These are phyloP conservation scores for Cavia porcellus DNA, from an alignment of 2,113 vertebrate species.

Conservation along the genomic window DNA sequence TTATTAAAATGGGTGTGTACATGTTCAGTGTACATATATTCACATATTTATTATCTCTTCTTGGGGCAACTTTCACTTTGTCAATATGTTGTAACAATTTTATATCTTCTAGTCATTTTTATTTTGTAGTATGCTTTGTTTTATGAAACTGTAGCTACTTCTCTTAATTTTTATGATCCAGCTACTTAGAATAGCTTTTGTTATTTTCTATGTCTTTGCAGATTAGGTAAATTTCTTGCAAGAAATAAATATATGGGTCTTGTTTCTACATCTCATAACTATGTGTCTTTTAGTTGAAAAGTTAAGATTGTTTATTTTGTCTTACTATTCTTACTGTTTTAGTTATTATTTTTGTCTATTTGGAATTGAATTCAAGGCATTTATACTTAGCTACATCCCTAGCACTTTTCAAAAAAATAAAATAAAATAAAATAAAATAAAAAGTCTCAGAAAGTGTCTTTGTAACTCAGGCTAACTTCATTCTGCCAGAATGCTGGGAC, in stretches of 20 bases:
- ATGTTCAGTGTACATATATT: not conserved
- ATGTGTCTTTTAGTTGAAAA: not conserved
- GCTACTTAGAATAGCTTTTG: not conserved
- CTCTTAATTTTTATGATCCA: not conserved
- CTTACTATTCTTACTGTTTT: not conserved
- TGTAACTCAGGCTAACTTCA: not conserved
- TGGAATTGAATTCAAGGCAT: not conserved
- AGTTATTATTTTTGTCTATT: not conserved
- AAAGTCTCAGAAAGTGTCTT: not conserved
- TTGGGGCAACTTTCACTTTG: not conserved
- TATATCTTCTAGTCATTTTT: not conserved
- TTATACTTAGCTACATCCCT: not conserved
- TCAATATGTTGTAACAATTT: not conserved
- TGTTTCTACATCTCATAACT: not conserved
- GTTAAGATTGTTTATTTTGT: not conserved
- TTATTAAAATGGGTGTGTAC: not conserved
- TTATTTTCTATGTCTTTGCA: not conserved
- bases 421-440: too few relatives aligned
- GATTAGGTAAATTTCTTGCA: not conserved
- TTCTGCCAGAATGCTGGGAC: not conserved
- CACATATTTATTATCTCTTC: not conserved
- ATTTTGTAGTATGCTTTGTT: not conserved
- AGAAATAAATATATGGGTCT: not conserved
- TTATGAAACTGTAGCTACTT: not conserved
- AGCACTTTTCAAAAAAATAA: too few relatives aligned